Conservation (phyloP, 2,797 vertebrate genomes). For the Prunella strophiata region DNA sequence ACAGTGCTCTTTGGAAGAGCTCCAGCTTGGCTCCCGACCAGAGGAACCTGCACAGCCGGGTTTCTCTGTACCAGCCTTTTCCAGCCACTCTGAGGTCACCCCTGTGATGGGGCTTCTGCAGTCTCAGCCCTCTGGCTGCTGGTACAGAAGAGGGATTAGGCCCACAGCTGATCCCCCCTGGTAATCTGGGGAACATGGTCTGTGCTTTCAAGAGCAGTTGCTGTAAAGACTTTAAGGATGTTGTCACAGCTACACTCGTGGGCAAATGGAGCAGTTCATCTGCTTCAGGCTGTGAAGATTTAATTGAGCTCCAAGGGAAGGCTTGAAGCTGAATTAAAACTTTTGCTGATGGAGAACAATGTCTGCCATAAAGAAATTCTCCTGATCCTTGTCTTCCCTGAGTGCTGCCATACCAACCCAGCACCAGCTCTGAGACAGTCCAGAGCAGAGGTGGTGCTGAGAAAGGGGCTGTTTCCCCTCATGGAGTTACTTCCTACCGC, state of each 20-base stretch:
- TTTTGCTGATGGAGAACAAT: background rate
- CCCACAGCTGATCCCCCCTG: background rate
- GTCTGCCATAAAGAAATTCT: background rate
- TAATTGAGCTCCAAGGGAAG: slow-evolving; percentile 45
- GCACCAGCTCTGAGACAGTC: background rate
- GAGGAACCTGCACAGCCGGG: fast-evolving
- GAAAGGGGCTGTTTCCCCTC: background rate
- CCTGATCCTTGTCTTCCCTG: background rate
- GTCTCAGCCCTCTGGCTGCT: background rate
- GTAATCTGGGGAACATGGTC: background rate
- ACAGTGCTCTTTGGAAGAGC: background rate
- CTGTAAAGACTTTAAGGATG: background rate
- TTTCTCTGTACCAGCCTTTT: background rate
- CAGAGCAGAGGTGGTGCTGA: background rate
- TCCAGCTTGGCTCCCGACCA: background rate
- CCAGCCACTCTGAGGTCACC: background rate
- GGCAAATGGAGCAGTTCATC: background rate
- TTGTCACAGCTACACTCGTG: background rate
- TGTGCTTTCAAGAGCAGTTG: slow-evolving; percentile 14
- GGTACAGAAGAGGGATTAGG: background rate
- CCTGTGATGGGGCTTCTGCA: background rate
- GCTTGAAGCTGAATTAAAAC: background rate
- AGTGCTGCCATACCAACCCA: fast-evolving
- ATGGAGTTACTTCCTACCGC: background rate
- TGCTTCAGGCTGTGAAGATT: slow-evolving; percentile 49